Conservation (phyloP, 2,113 vertebrate genomes). For the Ceuthmochares aereus region DNA sequence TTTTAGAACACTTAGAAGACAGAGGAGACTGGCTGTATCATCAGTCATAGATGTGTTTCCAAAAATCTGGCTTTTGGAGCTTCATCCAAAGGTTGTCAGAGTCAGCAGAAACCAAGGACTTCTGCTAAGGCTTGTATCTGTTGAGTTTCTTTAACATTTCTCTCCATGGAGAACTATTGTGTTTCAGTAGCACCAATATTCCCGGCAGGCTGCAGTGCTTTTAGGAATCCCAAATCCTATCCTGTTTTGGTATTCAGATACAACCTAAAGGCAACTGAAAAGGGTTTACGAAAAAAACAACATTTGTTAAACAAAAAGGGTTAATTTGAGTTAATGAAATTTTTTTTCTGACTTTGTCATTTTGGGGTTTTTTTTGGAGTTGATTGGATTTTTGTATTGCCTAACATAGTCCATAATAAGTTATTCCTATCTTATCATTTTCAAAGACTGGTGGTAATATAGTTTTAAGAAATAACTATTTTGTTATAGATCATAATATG, state of each 20-base stretch:
- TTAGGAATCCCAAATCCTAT: constrained; percentile 3
- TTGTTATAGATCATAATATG: constrained; percentile 84
- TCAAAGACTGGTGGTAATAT: constrained; percentile 78
- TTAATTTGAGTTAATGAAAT: constrained; percentile 40
- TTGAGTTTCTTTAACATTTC: background rate
- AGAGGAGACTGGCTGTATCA: background rate
- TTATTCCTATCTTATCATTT: constrained; percentile 74
- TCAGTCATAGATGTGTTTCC: background rate
- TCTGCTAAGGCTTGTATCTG: background rate
- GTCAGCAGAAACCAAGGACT: background rate
- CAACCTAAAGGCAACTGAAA: constrained; percentile 67
- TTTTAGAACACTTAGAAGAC: background rate
- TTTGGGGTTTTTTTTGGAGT: constrained; percentile 54
- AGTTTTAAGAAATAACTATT: constrained; percentile 84
- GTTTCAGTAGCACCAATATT: constrained; percentile 18
- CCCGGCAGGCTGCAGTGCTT: constrained; percentile 61
- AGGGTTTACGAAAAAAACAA: constrained; percentile 66
- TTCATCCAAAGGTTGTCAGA: background rate
- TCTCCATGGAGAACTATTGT: background rate
- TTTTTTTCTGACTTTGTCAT: constrained; percentile 62
- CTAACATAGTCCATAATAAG: constrained; percentile 68
- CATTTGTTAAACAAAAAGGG: background rate
- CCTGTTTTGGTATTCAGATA: background rate
- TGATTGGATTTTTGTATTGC: constrained; percentile 69
- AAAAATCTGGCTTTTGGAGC: background rate